A percentile compares a stretch with the other conserved stretches of the same genome.
Evolutionary conservation across 2,113 vertebrate species (phyloP).

Genomic region (Siniperca knerii): DNA sequence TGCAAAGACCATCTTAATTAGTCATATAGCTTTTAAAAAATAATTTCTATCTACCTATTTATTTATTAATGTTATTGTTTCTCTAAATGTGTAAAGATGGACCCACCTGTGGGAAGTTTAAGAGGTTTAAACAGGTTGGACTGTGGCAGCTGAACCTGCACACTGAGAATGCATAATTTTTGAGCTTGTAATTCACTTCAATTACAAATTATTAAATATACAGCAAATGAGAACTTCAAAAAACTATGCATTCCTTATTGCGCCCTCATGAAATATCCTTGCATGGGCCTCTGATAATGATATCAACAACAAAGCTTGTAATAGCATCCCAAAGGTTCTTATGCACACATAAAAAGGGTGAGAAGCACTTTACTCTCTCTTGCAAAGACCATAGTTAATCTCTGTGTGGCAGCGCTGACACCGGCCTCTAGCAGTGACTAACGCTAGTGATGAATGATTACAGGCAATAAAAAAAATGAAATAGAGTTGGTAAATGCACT

Average conservation of each 20-base stretch:
- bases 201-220: conserved; percentile 6
- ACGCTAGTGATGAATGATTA: neutral
- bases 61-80: neutral
- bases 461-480: neutral
- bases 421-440: neutral
- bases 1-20: neutral
- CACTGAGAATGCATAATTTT: neutral
- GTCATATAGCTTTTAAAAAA: neutral
- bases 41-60: neutral
- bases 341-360: neutral
- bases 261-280: neutral
- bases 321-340: neutral
- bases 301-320: neutral
- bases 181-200: neutral
- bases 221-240: neutral
- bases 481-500: conserved; percentile 78
- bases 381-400: neutral
- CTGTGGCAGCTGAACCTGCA: neutral
- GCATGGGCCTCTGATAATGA: neutral
- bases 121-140: neutral
- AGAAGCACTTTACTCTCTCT: neutral
- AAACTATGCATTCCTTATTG: neutral
- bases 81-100: neutral
- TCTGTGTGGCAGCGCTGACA: neutral
- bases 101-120: neutral